Base-by-base conservation (phyloP, 2,113 vertebrate species). In the Dipodomys ordii region DNA sequence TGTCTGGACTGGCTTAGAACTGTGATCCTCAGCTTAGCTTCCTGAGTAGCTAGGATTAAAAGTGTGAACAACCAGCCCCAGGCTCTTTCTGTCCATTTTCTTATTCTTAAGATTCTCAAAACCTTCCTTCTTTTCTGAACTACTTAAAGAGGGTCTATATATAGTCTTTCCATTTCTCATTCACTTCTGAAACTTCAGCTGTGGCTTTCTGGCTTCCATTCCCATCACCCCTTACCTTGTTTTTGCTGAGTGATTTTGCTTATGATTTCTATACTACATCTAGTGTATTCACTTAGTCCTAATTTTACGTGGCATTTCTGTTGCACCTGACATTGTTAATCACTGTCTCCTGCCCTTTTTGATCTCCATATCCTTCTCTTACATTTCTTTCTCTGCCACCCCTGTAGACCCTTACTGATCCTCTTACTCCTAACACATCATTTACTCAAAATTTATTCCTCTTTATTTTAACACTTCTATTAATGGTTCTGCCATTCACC, bases 241-340 rank as follows among this genome's bases (percentile, higher is more conserved):
- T 64, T 73, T 83, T 64, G n/a, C 81, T 78, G 28, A 81, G 72
- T 25, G 49, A 49, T 49, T 49, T 87, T n/a, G 6, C 57, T 53
- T 93, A 23, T 84, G 87, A 79, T n/a, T 15, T 71, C 39, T 85
- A 74, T 76, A 32, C 53, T 88, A 8, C 53, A 27, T 69, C 53
- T 81, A 72, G 84, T 71, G 46, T 25, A 65, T 77, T 78, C 85
- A 90, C 73, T 85, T 79, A 82, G n/a, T 92, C 67, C 79, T 89
- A 73, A 93, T 93, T 91, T 96, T 92, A 90, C 71, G 87, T 93
- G 92, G 79, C 85, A 90, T 94, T 95, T 94, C 65, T 82, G 65
- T 93, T 93, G 87, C 32, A 95, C 76, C 79, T 92, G 82, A 92
- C 84, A 87, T 49, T 9, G 8, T 95, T 95, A 35, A 91, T 94